Evolutionary conservation across 2,113 vertebrate species (phyloP).

Genomic region (Calidris pygmaea): DNA sequence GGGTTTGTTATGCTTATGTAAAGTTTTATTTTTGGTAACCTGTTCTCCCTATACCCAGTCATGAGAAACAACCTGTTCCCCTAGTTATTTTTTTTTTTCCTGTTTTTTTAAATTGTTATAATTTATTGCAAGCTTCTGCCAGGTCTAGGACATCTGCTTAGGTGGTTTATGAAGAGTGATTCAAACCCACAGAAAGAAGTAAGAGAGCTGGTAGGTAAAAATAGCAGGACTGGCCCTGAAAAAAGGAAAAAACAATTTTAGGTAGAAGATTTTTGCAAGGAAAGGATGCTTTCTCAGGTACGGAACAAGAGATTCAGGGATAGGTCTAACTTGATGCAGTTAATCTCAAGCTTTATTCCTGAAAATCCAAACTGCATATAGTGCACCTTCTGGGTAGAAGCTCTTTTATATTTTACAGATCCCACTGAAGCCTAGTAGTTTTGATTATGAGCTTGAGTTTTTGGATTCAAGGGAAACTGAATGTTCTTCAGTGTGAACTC

Average conservation of each 20-base stretch:
- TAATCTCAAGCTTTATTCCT: background rate
- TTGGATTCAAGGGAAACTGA: background rate
- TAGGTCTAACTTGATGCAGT: background rate
- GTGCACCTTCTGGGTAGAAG: background rate
- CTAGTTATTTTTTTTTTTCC: background rate
- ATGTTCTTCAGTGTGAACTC: background rate
- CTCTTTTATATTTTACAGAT: background rate
- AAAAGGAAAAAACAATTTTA: background rate
- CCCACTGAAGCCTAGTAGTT: background rate
- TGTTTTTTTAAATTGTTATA: background rate
- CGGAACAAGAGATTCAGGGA: background rate
- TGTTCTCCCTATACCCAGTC: background rate
- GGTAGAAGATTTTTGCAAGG: background rate
- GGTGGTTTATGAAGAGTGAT: background rate
- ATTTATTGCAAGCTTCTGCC: background rate
- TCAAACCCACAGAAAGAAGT: background rate
- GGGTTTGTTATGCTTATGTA: slow-evolving; percentile 25
- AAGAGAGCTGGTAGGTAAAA: background rate
- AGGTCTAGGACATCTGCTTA: background rate
- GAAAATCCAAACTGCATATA: background rate
- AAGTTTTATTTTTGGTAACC: slow-evolving; percentile 5
- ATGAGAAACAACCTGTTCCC: background rate
- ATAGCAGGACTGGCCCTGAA: background rate
- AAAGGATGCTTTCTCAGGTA: background rate
- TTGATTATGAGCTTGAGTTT: background rate